Evolutionary conservation across 1,140 invertebrate genomes (phyloP), one percentile per base, ranked within the genome.

Genomic region (Trachymyrmex septentrionalis): DNA sequence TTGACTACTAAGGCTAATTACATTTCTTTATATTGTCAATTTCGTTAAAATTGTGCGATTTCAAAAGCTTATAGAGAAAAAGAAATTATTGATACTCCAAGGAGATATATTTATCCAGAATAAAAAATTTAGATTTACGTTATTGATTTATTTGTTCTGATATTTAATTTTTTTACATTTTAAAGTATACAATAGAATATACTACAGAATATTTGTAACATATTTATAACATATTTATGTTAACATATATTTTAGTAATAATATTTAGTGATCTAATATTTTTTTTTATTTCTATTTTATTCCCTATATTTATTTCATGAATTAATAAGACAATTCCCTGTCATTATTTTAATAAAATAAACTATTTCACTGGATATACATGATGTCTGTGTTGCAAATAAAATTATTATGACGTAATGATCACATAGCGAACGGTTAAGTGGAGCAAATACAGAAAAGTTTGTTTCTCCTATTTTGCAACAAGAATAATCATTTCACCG

Each of bases 1-100:
- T 84, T 84, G 55, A 59, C 34, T 50, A 69, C 24, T 16, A 6
- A 19, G 4, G 19, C 53, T 61, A 82, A 82, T 84, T 73, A 14
- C 53, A 38, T 82, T 75, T 50, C 69, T 84, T 24, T 19, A 24
- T 73, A 61, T 82, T 19, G 7, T 21, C 67, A 0, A 6, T 72
- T 30, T 12, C 12, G 50, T 72, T 21, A 12, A 48, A 48, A 61
- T 48, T 30, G 12, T 21, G 27, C 19, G 16, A 71, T 24, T 53
- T 66, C n/a, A 81, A 14, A 38, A 24, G 14, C 30, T 53, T 3
- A 14, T 44, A 16, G 55, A 30, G 27, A 9, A 16, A 38, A 81
- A 21, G 2, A 27, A 81, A n/a, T 44, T 59, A 34, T 14, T 16
- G 48, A 50, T 69, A 6, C 0, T 48, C 1, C 4, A 30, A 63